Evolutionary conservation across 2,797 vertebrate genomes (phyloP).

Genomic region (Potorous gilbertii): DNA sequence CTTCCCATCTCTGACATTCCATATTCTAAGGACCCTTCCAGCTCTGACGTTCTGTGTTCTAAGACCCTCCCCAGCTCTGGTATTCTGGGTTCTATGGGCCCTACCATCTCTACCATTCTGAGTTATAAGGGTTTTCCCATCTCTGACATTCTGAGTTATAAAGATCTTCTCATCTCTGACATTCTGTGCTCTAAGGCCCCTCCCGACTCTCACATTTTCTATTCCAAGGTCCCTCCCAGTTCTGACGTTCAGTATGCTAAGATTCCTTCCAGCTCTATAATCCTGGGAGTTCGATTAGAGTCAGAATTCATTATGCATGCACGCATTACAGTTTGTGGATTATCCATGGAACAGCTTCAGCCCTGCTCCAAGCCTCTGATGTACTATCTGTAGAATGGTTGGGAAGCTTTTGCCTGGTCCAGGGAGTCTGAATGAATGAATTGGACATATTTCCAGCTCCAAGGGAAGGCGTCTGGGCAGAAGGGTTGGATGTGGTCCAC

Average conservation of each 20-base stretch:
- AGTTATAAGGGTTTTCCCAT: background rate
- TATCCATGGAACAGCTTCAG: background rate
- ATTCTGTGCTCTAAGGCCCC: background rate
- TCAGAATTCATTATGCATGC: background rate
- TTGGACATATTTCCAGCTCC: background rate
- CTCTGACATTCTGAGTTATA: background rate
- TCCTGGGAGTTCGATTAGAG: background rate
- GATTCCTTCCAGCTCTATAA: background rate
- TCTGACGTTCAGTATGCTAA: background rate
- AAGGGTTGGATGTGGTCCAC: background rate
- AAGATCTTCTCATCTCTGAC: background rate
- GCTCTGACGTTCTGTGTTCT: background rate
- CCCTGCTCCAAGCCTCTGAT: background rate
- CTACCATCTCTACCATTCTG: background rate
- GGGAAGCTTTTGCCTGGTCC: background rate
- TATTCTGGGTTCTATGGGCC: background rate
- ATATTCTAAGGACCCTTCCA: background rate
- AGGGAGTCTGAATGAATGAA: background rate
- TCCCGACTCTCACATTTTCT: background rate
- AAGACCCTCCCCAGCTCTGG: background rate
- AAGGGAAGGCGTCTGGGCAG: background rate
- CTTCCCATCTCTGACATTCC: too few species aligned
- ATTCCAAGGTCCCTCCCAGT: background rate
- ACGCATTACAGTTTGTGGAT: background rate
- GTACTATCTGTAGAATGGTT: background rate